Percentiles rank a stretch among this genome's conserved stretches.
phyloP scores from a whole-genome alignment of 2,797 vertebrate species.

The Bufotes viridis region DNA sequence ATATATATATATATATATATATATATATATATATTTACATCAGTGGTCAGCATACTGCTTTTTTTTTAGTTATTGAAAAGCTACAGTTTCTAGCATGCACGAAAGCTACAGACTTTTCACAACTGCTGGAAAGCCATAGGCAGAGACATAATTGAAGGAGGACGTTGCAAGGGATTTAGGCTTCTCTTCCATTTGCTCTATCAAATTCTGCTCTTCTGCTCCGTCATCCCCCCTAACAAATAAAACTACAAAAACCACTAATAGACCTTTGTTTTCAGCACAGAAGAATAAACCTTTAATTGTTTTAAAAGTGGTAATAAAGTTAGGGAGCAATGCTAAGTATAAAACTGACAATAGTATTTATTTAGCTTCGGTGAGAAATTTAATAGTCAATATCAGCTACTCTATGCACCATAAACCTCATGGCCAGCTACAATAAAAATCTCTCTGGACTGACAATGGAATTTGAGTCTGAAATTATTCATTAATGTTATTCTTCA shows the following conservation, averaged over 20 bases:
- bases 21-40: too few relatives aligned
- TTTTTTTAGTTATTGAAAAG: too few relatives aligned
- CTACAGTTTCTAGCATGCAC: too few relatives aligned
- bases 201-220: too few relatives aligned
- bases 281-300: background rate
- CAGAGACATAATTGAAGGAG: too few relatives aligned
- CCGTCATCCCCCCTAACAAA: background rate
- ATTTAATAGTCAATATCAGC: slow-evolving; percentile 45
- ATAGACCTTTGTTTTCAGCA: slow-evolving; percentile 12
- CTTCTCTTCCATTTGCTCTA: too few relatives aligned
- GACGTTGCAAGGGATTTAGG: too few relatives aligned
- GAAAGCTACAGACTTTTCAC: too few relatives aligned
- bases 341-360: slow-evolving; percentile 39
- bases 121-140: too few relatives aligned
- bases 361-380: slow-evolving; percentile 36
- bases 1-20: too few relatives aligned
- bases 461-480: slow-evolving; percentile 2
- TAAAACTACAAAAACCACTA: background rate
- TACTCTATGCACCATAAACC: slow-evolving; percentile 40
- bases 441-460: slow-evolving; percentile 35
- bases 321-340: slow-evolving; percentile 18
- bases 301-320: slow-evolving; percentile 7
- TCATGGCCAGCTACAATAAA: slow-evolving; percentile 19
- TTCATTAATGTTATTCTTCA: slow-evolving; percentile 36
- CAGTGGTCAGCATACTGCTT: too few relatives aligned